Evolutionary conservation across 2,113 vertebrate species (phyloP).

Genomic region (Serilophus lunatus): DNA sequence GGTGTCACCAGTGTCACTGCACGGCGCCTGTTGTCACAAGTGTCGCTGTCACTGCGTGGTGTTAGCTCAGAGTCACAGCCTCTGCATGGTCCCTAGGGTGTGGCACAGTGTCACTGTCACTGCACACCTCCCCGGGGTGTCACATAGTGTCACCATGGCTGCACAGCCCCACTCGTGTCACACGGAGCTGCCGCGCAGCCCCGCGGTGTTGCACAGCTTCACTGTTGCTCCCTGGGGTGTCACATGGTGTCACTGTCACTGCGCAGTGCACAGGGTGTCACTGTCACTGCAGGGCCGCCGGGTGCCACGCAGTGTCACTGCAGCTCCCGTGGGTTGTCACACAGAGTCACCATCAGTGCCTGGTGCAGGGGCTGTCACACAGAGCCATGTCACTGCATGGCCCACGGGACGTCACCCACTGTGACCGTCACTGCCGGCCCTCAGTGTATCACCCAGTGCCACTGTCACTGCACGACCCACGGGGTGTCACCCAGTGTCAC

Average conservation of each 20-base stretch:
- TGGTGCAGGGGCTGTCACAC: neutral
- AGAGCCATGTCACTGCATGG: neutral
- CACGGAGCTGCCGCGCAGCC: neutral
- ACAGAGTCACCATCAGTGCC: neutral
- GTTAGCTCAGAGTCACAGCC: neutral
- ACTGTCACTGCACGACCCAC: neutral
- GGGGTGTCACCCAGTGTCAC: slow-evolving; percentile 1
- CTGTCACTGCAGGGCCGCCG: neutral
- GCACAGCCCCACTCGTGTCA: neutral
- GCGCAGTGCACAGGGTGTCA: slow-evolving; percentile 6
- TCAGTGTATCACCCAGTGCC: neutral
- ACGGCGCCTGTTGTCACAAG: neutral
- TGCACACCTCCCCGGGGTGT: rapidly evolving
- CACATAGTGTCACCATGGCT: neutral
- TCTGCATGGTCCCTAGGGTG: neutral
- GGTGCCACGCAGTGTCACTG: slow-evolving; percentile 15
- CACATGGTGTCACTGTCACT: slow-evolving; percentile 43
- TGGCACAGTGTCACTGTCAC: neutral
- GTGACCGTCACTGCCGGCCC: neutral
- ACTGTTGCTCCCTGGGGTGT: slow-evolving; percentile 10
- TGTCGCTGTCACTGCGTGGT: neutral
- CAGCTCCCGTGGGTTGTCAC: slow-evolving; percentile 50
- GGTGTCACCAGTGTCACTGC: neutral
- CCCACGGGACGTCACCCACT: neutral
- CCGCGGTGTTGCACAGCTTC: neutral